Conservation (phyloP, 2,113 vertebrate genomes). For the Paradisaea rubra region DNA sequence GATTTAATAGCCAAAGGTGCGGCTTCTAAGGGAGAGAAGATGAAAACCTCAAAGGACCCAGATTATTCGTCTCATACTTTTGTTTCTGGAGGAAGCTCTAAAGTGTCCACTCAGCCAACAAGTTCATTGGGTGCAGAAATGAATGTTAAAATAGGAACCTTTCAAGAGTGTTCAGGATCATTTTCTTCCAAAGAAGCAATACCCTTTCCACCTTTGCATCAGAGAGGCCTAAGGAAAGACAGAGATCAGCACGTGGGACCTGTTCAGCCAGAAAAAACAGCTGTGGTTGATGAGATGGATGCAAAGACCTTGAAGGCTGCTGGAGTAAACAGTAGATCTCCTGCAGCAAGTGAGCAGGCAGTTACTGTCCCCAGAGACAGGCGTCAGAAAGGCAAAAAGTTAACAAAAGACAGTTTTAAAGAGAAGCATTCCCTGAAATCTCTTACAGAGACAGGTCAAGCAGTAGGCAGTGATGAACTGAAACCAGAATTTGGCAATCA, state of each 20-base stretch:
- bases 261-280: neutral
- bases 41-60: constrained; percentile 73
- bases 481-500: constrained; percentile 63
- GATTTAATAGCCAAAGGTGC: constrained; percentile 54
- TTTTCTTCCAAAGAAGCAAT: constrained; percentile 77
- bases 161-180: constrained; percentile 68
- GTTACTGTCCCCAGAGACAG: constrained; percentile 61
- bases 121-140: neutral
- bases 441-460: constrained; percentile 46
- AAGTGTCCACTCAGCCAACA: constrained; percentile 6
- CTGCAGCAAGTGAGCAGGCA: constrained; percentile 48
- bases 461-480: constrained; percentile 24
- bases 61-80: constrained; percentile 66
- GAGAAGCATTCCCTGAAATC: constrained; percentile 70
- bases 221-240: constrained; percentile 66
- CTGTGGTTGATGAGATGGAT: constrained; percentile 31
- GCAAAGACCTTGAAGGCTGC: constrained; percentile 49
- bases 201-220: constrained; percentile 50
- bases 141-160: constrained; percentile 37
- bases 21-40: constrained; percentile 77
- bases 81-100: constrained; percentile 61
- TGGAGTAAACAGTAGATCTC: constrained; percentile 41
- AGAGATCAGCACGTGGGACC: constrained; percentile 61
- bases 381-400: constrained; percentile 71
- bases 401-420: constrained; percentile 62